A percentile compares a stretch with the other conserved stretches of the same genome.
Evolutionary conservation across 2,113 vertebrate genomes (phyloP).

Genomic region (Dipodomys ordii): DNA sequence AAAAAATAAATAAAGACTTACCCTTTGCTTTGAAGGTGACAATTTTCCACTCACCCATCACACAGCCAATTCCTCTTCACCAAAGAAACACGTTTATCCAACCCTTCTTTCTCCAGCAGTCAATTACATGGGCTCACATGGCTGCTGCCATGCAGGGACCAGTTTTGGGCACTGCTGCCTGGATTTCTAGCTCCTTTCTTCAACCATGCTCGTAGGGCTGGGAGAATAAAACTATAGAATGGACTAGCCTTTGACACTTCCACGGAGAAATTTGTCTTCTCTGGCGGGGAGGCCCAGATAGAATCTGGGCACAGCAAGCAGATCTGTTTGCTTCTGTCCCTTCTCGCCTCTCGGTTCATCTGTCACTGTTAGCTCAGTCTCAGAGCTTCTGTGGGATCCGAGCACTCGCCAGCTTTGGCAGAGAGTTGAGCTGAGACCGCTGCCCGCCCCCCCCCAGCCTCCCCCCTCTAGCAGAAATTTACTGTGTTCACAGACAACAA

Average conservation of each 20-base stretch:
- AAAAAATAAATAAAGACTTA: not conserved
- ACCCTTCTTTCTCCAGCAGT: not conserved
- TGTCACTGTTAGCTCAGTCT: constrained; percentile 43
- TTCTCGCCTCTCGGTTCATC: constrained; percentile 9
- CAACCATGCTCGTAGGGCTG: not conserved
- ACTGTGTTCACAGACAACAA: not conserved
- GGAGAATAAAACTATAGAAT: not conserved
- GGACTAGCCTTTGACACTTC: not conserved
- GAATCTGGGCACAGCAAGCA: constrained; percentile 36
- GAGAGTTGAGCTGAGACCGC: not conserved
- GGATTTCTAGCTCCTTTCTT: not conserved
- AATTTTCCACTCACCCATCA: not conserved
- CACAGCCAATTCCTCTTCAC: not conserved
- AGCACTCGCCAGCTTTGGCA: constrained; percentile 43
- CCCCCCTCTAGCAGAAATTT: not conserved
- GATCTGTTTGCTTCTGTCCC: constrained; percentile 42
- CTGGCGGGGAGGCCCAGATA: constrained; percentile 30
- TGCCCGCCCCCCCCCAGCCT: not conserved
- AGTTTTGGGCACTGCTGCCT: rapidly evolving
- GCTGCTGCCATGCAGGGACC: not conserved
- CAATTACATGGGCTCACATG: rapidly evolving
- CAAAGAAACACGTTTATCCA: not conserved
- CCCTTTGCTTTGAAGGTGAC: not conserved
- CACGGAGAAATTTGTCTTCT: not conserved
- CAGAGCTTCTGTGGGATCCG: not conserved